Evolutionary conservation across 2,797 vertebrate species (phyloP), one percentile per base, ranked within the genome.

Genomic region (Nannoperca obscura): DNA sequence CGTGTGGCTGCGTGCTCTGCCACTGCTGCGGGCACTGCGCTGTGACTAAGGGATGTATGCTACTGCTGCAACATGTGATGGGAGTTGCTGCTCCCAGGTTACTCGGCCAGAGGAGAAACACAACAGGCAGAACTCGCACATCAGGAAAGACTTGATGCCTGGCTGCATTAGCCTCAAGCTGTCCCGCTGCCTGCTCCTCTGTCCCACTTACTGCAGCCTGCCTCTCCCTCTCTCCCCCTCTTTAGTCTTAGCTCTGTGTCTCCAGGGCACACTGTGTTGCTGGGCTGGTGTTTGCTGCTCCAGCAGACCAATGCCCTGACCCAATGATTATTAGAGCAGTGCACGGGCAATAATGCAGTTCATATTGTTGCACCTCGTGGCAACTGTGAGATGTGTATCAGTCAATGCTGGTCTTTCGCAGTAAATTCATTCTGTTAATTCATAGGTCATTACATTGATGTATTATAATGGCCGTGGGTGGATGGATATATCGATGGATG

Each of bases 1-100:
- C 20, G 38, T 20, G 46, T 38, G 49, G 22, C 22, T 59, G n/a
- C n/a, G 58, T 60, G 77, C 66, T 75, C 36, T 53, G 53, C 70
- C 63, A 50, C 63, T 34, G 89, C 90, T 91, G 80, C 84, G 60
- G 91, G 92, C 88, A 10, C 38, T 84, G 95, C 85, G 95, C 95
- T 88, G 93, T 97, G 92, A 96, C 96, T 94, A 91, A 92, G 86
- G 89, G 80, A 82, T 91, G 88, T 92, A 76, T 77, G 85, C 76
- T 81, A 72, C 78, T 77, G 85, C 76, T 82, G 71, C 80, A 86
- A 78, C 90, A 92, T 93, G 90, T 93, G 92, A 95, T 91, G 77
- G 83, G 79, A 92, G 88, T 83, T 83, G 85, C 63, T 80, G 86
- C 83, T 86, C 83, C n/a, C 76, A 86, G 87, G 88, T 87, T 86